Evolutionary conservation across 2,797 vertebrate species (phyloP).

Genomic region (Notoglanidium macrostoma): DNA sequence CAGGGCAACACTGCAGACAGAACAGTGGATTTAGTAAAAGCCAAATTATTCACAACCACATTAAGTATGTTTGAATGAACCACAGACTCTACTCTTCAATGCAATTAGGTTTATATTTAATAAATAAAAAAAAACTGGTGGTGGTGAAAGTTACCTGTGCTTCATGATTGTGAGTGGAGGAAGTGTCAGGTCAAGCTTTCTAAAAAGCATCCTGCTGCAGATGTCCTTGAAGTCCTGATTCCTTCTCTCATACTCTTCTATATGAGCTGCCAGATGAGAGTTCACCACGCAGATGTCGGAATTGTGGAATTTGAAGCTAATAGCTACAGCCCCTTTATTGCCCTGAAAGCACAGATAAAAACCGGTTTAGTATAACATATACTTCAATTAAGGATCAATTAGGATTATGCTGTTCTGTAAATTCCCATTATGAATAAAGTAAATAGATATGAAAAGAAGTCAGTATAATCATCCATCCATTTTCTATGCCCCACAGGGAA

Average conservation of each 20-base stretch:
- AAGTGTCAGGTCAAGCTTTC: slow-evolving; percentile 74
- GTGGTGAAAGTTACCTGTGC: slow-evolving; percentile 78
- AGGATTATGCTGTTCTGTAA: not conserved
- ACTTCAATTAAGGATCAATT: not conserved
- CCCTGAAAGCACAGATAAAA: slow-evolving; percentile 74
- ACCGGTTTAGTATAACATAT: not conserved
- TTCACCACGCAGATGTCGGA: slow-evolving; percentile 94
- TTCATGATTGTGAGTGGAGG: slow-evolving; percentile 86
- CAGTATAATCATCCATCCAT: not conserved
- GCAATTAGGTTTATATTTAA: not conserved
- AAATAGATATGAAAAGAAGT: not conserved
- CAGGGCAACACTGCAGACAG: slow-evolving; percentile 79
- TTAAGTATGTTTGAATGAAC: not conserved
- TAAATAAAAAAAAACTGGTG: not conserved
- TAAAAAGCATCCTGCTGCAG: slow-evolving; percentile 89
- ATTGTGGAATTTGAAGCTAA: slow-evolving; percentile 93
- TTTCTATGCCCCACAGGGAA: too few species aligned
- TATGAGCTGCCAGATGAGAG: slow-evolving; percentile 92
- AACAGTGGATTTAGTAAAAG: not conserved
- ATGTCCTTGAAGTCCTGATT: slow-evolving; percentile 97
- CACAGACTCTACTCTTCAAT: not conserved
- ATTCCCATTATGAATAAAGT: not conserved
- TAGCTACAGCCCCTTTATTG: slow-evolving; percentile 93
- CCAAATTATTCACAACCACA: not conserved
- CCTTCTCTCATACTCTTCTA: slow-evolving; percentile 88